Base-by-base conservation (phyloP, 2,888 invertebrate species). In the Aleiodes leptofemur region DNA sequence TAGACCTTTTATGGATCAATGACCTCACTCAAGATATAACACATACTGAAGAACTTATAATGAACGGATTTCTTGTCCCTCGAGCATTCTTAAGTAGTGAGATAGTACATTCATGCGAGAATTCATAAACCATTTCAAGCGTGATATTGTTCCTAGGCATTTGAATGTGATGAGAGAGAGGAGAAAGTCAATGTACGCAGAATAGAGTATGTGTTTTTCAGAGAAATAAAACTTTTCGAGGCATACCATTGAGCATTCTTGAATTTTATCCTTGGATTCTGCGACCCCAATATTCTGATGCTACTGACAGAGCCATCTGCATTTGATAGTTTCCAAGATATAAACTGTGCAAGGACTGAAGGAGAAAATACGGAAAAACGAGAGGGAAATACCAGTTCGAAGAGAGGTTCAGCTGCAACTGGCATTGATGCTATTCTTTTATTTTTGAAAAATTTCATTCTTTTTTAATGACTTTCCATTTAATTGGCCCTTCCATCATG, bases 91-190 rank as follows among this genome's bases (percentile, higher is more conserved):
- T 31, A 57, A 59, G 53, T 13, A 50, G 64, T 73, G 68, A 69
- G 69, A 51, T 56, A 76, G 56, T 38, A 6, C 34, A 16, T 73
- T 38, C 38, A 16, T 61, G n/a, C 53, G 73, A 64, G 23, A 16
- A 61, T 34, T 77, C 75, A 80, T 79, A 79, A 80, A 79, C 76
- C 76, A 77, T 80, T 74, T 50, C 73, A 55, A 29, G 9, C 69
- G 69, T 76, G 56, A 75, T 69, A 71, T 73, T 66, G 72, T 71
- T 59, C 72, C 51, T 56, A 61, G 70, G 70, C 53, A 31, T 55
- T 14, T 53, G 11, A 4, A 8, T 55, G 23, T 14, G 53, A 14
- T 14, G 16, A 14, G 16, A 23, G 16, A 23, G 13, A 53, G 6
- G 53, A 16, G 7, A 16, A 53, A 13, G 53, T 8, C 14, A 53